Conservation (phyloP, 2,797 vertebrate genomes). For the Trachurus trachurus region DNA sequence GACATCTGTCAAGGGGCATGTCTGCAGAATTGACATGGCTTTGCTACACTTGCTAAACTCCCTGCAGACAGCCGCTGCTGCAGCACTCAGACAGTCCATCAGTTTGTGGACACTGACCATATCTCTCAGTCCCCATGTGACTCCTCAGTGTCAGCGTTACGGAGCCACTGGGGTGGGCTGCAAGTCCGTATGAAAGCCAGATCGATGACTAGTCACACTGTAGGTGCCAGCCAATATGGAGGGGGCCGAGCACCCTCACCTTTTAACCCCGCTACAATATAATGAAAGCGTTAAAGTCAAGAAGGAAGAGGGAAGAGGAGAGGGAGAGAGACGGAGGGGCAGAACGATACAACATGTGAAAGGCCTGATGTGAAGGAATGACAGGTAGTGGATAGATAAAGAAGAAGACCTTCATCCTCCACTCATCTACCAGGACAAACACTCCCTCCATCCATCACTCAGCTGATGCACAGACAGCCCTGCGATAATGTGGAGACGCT, state of each 20-base stretch:
- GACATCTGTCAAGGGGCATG: conserved; percentile 11
- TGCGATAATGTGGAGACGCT: conserved; percentile 39
- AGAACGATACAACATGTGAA: conserved; percentile 32
- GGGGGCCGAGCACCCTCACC: conserved; percentile 54
- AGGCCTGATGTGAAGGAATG: conserved; percentile 54
- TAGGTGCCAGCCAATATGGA: neutral
- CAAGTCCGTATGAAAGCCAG: conserved; percentile 32
- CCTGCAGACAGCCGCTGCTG: conserved; percentile 15
- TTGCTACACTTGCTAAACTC: conserved; percentile 22
- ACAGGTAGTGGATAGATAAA: conserved; percentile 69
- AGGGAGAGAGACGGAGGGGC: neutral
- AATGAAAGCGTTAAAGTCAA: conserved; percentile 52
- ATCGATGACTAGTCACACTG: conserved; percentile 42
- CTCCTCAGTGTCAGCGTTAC: conserved; percentile 48
- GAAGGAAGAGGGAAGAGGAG: conserved; percentile 14
- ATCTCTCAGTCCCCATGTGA: conserved; percentile 44
- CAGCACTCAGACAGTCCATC: conserved; percentile 55
- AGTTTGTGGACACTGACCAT: conserved; percentile 47
- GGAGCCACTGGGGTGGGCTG: conserved; percentile 36
- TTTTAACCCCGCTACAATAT: conserved; percentile 59
- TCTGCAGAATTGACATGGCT: conserved; percentile 18
- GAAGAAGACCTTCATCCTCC: conserved; percentile 65
- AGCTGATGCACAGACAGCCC: conserved; percentile 41
- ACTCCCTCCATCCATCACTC: conserved; percentile 71
- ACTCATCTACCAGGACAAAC: conserved; percentile 58